Conservation (phyloP, 2,888 invertebrate genomes). For the Cheilosia scutellata region DNA sequence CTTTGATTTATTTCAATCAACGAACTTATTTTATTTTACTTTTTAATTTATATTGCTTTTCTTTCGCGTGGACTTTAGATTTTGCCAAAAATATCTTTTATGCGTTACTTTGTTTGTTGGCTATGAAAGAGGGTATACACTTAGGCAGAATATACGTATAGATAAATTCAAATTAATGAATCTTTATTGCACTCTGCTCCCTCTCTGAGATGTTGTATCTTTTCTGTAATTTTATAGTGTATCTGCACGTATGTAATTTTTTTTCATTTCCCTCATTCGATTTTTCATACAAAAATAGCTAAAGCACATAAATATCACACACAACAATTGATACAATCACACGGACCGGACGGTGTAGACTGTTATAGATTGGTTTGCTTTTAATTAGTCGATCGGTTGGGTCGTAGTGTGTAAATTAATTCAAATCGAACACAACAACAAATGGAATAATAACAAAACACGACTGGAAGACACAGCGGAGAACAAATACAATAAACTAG, state of each 20-base stretch:
- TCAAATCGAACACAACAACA: conserved; percentile 57
- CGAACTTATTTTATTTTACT: background rate
- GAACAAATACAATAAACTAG: conserved; percentile 53
- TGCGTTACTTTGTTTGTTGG: conserved; percentile 15
- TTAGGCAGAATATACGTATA: conserved; percentile 10
- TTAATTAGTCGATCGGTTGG: conserved; percentile 70
- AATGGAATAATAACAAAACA: conserved; percentile 47
- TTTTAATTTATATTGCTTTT: conserved; percentile 5
- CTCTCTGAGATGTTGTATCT: conserved; percentile 44
- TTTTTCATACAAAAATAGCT: conserved; percentile 65
- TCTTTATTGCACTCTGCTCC: conserved; percentile 37
- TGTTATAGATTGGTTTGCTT: conserved; percentile 69
- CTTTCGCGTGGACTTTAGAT: conserved; percentile 13
- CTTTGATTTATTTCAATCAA: conserved; percentile 53
- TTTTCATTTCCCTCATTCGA: conserved; percentile 48
- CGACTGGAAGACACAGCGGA: conserved; percentile 13
- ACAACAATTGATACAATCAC: conserved; percentile 52
- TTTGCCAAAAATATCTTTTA: conserved; percentile 49
- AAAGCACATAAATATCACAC: conserved; percentile 53
- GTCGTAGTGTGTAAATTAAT: conserved; percentile 71
- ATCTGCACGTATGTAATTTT: conserved; percentile 36
- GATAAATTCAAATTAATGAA: conserved; percentile 45
- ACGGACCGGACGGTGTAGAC: conserved; percentile 37
- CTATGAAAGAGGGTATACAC: conserved; percentile 23
- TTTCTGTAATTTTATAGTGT: conserved; percentile 42